A percentile compares a stretch with the other conserved stretches of the same genome.
Evolutionary conservation across 2,113 vertebrate species (phyloP).

Genomic region (Loxodonta africana): DNA sequence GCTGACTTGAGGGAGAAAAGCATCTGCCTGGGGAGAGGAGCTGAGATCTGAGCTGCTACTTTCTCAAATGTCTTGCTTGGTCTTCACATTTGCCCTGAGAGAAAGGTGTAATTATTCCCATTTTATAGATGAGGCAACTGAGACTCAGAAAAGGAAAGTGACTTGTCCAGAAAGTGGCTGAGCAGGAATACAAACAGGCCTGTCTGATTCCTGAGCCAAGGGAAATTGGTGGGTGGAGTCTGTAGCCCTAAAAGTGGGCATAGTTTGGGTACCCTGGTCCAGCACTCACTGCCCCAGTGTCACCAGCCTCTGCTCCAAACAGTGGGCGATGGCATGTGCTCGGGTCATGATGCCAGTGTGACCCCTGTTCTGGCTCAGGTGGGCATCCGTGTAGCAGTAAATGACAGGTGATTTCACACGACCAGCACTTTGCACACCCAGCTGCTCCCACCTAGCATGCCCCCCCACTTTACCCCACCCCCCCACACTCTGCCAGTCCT

Average conservation of each 20-base stretch:
- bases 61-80: slow-evolving; percentile 17
- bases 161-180: background rate
- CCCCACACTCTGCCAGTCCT: background rate
- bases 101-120: background rate
- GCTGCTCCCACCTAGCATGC: background rate
- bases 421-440: background rate
- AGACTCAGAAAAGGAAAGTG: background rate
- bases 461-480: background rate
- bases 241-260: background rate
- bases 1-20: background rate
- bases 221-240: background rate
- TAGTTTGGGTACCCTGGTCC: background rate
- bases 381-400: background rate
- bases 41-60: background rate
- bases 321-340: background rate
- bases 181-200: background rate
- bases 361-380: background rate
- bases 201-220: background rate
- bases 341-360: background rate
- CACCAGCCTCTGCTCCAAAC: background rate
- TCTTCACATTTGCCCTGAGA: background rate
- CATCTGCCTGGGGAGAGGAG: background rate
- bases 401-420: background rate
- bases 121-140: background rate
- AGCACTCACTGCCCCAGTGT: background rate